Evolutionary conservation across 1,140 invertebrate species (phyloP).

Genomic region (Nymphalis io): DNA sequence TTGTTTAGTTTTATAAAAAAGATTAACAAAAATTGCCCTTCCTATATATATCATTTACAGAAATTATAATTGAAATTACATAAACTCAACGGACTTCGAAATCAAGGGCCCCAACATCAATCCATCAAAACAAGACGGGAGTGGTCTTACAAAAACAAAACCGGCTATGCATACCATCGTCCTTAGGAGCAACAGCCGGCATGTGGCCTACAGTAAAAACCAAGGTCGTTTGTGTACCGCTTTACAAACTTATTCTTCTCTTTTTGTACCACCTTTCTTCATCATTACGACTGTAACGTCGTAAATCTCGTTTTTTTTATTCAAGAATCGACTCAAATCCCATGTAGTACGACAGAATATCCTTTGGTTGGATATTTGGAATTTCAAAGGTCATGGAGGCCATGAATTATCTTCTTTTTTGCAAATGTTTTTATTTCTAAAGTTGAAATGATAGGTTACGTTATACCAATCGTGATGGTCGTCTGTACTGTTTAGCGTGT

Average conservation of each 20-base stretch:
- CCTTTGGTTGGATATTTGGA: constrained; percentile 41
- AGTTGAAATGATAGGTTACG: constrained; percentile 58
- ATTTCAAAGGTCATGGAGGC: constrained; percentile 69
- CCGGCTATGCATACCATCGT: constrained; percentile 48
- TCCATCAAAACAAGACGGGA: constrained; percentile 39
- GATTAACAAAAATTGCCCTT: neutral
- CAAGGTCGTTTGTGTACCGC: constrained; percentile 74
- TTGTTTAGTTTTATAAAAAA: neutral
- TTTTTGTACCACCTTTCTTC: constrained; percentile 72
- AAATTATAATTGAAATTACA: constrained; percentile 23
- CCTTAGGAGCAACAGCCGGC: constrained; percentile 64
- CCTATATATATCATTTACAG: neutral
- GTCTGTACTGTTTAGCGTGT: constrained; percentile 26
- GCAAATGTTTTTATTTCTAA: constrained; percentile 60
- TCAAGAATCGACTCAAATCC: constrained; percentile 35
- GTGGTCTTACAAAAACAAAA: constrained; percentile 40
- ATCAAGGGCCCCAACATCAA: constrained; percentile 49
- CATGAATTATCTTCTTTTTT: constrained; percentile 70
- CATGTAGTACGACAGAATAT: constrained; percentile 27
- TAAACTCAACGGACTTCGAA: constrained; percentile 23
- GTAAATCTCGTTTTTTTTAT: constrained; percentile 22
- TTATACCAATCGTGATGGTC: constrained; percentile 26
- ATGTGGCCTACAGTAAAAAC: constrained; percentile 72
- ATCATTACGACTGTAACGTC: constrained; percentile 43
- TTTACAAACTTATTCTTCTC: constrained; percentile 63